These are phyloP conservation scores for Cylindroiulus punctatus DNA, from an alignment of 2,888 invertebrate species.

Conservation along the genomic window DNA sequence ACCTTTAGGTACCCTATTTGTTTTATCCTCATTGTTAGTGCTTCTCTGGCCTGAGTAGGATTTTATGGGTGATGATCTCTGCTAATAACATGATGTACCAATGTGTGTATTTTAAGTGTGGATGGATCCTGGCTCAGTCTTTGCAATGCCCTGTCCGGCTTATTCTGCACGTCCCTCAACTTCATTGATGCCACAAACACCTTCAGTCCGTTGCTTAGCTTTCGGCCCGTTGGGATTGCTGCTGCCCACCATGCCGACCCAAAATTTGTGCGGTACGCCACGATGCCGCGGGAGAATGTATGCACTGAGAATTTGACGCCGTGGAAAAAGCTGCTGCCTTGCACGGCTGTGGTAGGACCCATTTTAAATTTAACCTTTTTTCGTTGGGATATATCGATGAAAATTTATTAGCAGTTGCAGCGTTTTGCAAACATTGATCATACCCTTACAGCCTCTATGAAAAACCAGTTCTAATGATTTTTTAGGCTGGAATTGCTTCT, in stretches of 20 bases:
- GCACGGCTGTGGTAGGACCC: slow-evolving; percentile 77
- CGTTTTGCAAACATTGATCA: not conserved
- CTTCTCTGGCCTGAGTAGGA: too few relatives aligned
- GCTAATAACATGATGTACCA: too few relatives aligned
- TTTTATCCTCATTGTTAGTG: too few relatives aligned
- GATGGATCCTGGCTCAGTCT: slow-evolving; percentile 88
- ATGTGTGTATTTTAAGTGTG: slow-evolving; percentile 74
- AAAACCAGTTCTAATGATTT: not conserved
- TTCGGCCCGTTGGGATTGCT: slow-evolving; percentile 79
- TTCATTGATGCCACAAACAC: slow-evolving; percentile 89
- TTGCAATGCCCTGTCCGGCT: slow-evolving; percentile 89
- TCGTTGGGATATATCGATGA: not conserved
- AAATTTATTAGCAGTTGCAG: not conserved
- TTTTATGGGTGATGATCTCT: too few relatives aligned
- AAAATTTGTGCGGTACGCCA: slow-evolving; percentile 75
- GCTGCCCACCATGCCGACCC: slow-evolving; percentile 68
- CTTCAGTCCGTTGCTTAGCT: slow-evolving; percentile 82
- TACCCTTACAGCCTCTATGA: not conserved
- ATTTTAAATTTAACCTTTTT: not conserved
- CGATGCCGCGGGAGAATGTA: slow-evolving; percentile 94
- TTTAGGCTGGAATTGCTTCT: slow-evolving; percentile 81
- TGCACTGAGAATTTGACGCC: slow-evolving; percentile 99
- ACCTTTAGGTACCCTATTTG: too few relatives aligned
- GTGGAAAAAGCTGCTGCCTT: slow-evolving; percentile 96
- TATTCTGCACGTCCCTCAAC: slow-evolving; percentile 95